Percentiles rank a stretch among this genome's conserved stretches.
phyloP scores from a whole-genome alignment of 2,113 vertebrate genomes.

The Trogon surrucura region DNA sequence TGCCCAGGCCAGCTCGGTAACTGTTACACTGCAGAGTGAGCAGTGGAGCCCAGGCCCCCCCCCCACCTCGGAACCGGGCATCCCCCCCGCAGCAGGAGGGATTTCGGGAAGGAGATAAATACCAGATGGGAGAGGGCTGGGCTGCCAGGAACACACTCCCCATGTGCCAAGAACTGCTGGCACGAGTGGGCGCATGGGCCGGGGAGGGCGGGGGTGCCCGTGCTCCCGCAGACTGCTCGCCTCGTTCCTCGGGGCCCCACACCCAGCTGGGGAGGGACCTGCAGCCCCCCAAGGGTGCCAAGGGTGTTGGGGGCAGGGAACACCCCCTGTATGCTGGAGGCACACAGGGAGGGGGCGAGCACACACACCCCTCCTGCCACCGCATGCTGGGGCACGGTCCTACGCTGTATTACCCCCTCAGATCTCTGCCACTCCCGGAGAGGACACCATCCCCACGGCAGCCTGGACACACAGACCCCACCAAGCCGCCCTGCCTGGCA shows the following conservation, averaged over 20 bases:
- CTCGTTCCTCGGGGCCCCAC: neutral
- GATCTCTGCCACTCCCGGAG: neutral
- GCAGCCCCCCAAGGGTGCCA: neutral
- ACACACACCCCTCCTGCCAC: too few species aligned
- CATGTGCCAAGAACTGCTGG: constrained; percentile 48
- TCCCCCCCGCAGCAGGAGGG: constrained; percentile 28
- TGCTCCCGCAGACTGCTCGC: constrained; percentile 1
- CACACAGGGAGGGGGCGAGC: neutral
- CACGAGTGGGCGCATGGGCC: neutral
- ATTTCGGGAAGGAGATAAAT: constrained; percentile 63
- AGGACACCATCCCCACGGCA: neutral
- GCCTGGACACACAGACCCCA: neutral
- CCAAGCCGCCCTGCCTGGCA: neutral
- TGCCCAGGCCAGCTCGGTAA: neutral
- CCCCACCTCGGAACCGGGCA: neutral
- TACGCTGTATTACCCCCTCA: fast-evolving
- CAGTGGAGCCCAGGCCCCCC: neutral
- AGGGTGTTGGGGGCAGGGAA: neutral
- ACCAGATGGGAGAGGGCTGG: constrained; percentile 48
- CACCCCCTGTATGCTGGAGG: neutral
- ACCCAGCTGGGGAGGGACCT: neutral
- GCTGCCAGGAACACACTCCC: constrained; percentile 60
- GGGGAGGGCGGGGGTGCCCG: neutral
- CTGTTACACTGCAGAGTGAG: neutral
- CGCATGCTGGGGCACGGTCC: neutral